Evolutionary conservation across 2,888 invertebrate genomes (phyloP), one percentile per base, ranked within the genome.

Genomic region (Tryphoninae sp.): DNA sequence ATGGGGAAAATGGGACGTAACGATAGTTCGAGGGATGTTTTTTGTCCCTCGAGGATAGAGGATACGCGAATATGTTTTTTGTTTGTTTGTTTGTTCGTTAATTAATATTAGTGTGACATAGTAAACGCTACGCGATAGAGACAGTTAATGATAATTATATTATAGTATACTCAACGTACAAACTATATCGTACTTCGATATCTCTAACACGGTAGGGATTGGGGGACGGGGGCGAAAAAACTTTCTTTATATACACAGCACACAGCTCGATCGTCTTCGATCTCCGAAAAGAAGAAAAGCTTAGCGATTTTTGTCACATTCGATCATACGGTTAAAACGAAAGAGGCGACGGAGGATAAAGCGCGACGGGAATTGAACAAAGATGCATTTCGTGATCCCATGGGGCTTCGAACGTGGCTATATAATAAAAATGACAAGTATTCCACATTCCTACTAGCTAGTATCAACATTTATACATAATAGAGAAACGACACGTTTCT

Each of bases 391-490:
- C 33, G 26, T 62, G 58, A 23, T 58, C 55, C 19, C 33, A 45
- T 59, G 74, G 40, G 61, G 67, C 45, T 58, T 59, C 58, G 81
- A 65, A 78, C 74, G 74, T 84, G 79, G 78, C 74, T 69, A 82
- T 84, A 80, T 84, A 86, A 87, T 86, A 83, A 85, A 86, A 87
- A 87, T 88, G 89, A 89, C 89, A 89, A 89, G 88, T 88, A 89
- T 89, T 87, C 87, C 88, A 89, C 89, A 89, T 89, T 88, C 85
- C 90, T 90, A 91, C 85, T 85, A 88, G 88, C 88, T 90, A 91
- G 84, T 91, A 92, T 91, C 88, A 90, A 91, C 91, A 92, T 92
- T 92, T 92, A 91, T 91, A 92, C 91, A 92, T 88, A 91, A 88
- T 89, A 90, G 87, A 90, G 78, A 89, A 86, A 88, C 84, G 86